phyloP scores from a whole-genome alignment of 2,888 invertebrate species.

The Andrena chrysosceles region DNA sequence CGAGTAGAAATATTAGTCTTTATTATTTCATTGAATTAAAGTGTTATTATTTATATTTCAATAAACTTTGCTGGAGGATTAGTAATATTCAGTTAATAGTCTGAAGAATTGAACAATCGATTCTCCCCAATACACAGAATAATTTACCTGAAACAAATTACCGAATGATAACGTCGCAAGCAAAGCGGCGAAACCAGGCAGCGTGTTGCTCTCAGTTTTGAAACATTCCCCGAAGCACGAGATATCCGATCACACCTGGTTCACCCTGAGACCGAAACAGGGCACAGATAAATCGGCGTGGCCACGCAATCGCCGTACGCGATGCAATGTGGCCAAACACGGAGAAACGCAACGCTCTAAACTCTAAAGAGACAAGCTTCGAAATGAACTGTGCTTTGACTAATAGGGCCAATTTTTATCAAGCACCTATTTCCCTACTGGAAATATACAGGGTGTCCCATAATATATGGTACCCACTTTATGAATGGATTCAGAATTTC shows the following conservation, averaged over 20 bases:
- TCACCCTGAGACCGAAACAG: constrained; percentile 41
- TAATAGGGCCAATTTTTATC: not conserved
- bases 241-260: constrained; percentile 46
- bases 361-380: constrained; percentile 3
- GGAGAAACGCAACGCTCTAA: constrained; percentile 15
- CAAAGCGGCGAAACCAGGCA: constrained; percentile 20
- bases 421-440: not conserved
- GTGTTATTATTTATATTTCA: too few species aligned
- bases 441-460: too few species aligned
- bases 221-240: constrained; percentile 24
- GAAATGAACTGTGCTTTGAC: not conserved
- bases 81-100: too few species aligned
- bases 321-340: constrained; percentile 21
- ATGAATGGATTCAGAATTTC: too few species aligned
- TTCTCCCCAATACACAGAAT: not conserved
- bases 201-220: constrained; percentile 39
- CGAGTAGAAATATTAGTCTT: too few species aligned
- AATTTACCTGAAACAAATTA: not conserved
- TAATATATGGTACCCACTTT: too few species aligned
- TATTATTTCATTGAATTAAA: too few species aligned
- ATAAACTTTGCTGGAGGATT: too few species aligned
- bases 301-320: constrained; percentile 20
- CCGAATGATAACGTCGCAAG: not conserved
- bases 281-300: constrained; percentile 36
- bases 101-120: not conserved